phyloP scores from a whole-genome alignment of 2,888 invertebrate species.

The Disparrhopalites patrizii region DNA sequence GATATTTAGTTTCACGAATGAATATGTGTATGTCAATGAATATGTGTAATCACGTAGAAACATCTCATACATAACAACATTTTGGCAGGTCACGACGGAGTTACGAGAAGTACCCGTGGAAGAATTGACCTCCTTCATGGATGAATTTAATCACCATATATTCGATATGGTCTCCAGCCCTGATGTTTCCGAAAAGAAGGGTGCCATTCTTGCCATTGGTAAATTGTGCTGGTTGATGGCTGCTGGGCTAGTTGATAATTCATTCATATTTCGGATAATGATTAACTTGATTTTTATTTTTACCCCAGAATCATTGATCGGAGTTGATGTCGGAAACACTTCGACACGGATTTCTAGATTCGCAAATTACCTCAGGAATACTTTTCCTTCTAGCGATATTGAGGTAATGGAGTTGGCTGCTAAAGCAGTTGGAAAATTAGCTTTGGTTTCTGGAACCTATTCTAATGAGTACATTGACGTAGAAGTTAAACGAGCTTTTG shows the following conservation, averaged over 20 bases:
- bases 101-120: conserved; percentile 83
- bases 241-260: background rate
- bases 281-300: conserved; percentile 11
- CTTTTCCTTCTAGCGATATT: conserved; percentile 84
- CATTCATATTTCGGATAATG: background rate
- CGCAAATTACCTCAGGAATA: conserved; percentile 84
- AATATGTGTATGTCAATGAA: too few relatives aligned
- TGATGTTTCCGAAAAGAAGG: conserved; percentile 91
- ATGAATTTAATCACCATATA: conserved; percentile 92
- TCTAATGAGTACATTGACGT: conserved; percentile 97
- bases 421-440: conserved; percentile 88
- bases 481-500: conserved; percentile 92
- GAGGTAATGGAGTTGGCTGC: conserved; percentile 95
- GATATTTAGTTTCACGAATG: background rate
- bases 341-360: conserved; percentile 85
- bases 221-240: conserved; percentile 46
- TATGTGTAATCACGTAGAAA: too few relatives aligned
- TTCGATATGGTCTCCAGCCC: conserved; percentile 93
- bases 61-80: too few relatives aligned
- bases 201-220: conserved; percentile 91
- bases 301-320: conserved; percentile 79
- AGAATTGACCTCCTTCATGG: conserved; percentile 84
- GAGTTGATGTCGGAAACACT: conserved; percentile 87
- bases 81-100: conserved; percentile 70
- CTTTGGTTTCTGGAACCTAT: conserved; percentile 85